Evolutionary conservation across 1,140 invertebrate species (phyloP).

Genomic region (Gryon sp.): DNA sequence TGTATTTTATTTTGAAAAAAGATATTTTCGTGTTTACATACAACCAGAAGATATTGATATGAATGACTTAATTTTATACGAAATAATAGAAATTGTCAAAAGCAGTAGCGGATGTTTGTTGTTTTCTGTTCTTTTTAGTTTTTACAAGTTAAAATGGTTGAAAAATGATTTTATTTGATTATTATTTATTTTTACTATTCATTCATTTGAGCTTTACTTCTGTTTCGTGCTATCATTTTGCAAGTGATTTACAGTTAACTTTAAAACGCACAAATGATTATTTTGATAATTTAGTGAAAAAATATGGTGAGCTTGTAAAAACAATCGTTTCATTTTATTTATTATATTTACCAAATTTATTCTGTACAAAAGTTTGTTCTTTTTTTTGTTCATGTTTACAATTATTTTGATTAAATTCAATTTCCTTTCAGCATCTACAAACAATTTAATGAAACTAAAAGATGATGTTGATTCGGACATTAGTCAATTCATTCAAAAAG

Average conservation of each 20-base stretch:
- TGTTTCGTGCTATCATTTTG: constrained; percentile 2
- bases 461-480: constrained; percentile 39
- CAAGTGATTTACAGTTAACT: constrained; percentile 8
- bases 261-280: constrained; percentile 40
- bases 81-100: no score
- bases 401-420: background rate
- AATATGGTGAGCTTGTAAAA: constrained; percentile 50
- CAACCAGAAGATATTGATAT: no score
- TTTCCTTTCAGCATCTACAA: background rate
- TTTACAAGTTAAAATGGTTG: no score
- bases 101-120: no score
- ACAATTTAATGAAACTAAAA: background rate
- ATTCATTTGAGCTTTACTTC: constrained; percentile 13
- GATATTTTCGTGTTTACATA: no score
- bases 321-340: background rate
- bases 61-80: no score
- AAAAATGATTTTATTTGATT: constrained; percentile 5
- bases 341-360: background rate
- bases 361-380: no score
- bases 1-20: no score
- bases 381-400: no score
- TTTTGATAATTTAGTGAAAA: constrained; percentile 46
- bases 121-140: no score
- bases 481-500: constrained; percentile 26
- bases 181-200: constrained; percentile 1